Evolutionary conservation across 2,113 vertebrate species (phyloP).

Genomic region (Castor canadensis): DNA sequence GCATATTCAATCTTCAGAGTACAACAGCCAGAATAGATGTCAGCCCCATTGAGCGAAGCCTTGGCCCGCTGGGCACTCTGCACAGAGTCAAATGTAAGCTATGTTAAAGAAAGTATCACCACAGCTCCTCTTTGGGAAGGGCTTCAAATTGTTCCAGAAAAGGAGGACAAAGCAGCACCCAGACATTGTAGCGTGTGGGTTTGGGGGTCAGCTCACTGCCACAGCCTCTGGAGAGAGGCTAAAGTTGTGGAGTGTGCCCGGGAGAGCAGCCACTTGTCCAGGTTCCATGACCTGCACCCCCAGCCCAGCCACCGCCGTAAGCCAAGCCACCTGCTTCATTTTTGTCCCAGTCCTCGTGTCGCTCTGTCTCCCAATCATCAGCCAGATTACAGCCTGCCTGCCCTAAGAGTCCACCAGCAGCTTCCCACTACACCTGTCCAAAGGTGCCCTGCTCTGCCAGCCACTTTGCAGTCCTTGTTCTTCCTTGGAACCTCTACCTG

Average conservation of each 20-base stretch:
- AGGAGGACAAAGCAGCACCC: not conserved
- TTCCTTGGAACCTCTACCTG: too few relatives aligned
- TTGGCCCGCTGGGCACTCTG: slow-evolving; percentile 97
- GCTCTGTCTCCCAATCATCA: not conserved
- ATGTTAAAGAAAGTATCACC: slow-evolving; percentile 83
- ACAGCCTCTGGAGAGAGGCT: not conserved
- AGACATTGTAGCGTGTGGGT: accelerated
- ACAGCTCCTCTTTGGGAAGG: not conserved
- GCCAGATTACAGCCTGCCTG: not conserved
- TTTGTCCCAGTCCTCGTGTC: not conserved
- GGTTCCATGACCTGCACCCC: not conserved
- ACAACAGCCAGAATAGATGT: slow-evolving; percentile 97
- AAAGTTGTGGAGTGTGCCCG: accelerated
- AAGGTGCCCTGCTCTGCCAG: not conserved
- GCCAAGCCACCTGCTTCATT: not conserved
- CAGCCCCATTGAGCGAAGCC: slow-evolving; percentile 95
- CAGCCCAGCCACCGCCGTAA: not conserved
- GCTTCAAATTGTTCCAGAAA: not conserved
- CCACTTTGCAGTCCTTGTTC: too few relatives aligned
- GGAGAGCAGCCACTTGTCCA: accelerated
- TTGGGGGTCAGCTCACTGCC: not conserved
- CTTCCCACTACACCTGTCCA: too few relatives aligned
- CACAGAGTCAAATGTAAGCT: slow-evolving; percentile 92
- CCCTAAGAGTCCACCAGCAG: not conserved
- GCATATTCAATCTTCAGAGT: slow-evolving; percentile 98